Evolutionary conservation across 2,888 invertebrate species (phyloP).

Genomic region (Copidosoma aretas): DNA sequence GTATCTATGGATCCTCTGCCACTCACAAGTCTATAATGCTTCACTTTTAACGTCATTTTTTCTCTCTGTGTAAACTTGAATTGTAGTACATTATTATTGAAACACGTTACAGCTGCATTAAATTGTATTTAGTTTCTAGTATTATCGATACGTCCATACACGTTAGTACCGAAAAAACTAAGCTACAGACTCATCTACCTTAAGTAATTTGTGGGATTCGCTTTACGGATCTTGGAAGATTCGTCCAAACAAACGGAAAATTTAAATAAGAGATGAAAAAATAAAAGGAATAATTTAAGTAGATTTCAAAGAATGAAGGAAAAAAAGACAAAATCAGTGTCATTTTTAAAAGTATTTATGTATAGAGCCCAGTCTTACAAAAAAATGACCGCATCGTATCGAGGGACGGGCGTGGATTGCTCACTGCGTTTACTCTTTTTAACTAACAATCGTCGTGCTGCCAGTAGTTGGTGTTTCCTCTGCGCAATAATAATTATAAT

Average conservation of each 20-base stretch:
- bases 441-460: constrained; percentile 60
- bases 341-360: constrained; percentile 62
- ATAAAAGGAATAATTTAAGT: constrained; percentile 43
- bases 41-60: constrained; percentile 25
- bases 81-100: constrained; percentile 36
- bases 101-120: constrained; percentile 33
- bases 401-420: constrained; percentile 61
- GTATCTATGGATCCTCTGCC: constrained; percentile 24
- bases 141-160: constrained; percentile 33
- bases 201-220: constrained; percentile 38
- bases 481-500: constrained; percentile 37
- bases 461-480: constrained; percentile 50
- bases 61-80: constrained; percentile 27
- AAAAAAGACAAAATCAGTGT: constrained; percentile 59
- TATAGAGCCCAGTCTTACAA: constrained; percentile 63
- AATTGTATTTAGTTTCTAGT: constrained; percentile 37
- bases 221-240: constrained; percentile 28
- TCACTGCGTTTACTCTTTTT: constrained; percentile 51
- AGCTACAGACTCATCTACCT: constrained; percentile 25
- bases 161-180: constrained; percentile 32
- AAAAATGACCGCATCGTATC: constrained; percentile 60
- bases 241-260: constrained; percentile 23
- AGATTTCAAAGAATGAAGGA: constrained; percentile 52
- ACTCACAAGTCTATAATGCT: constrained; percentile 21
- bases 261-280: constrained; percentile 33